Evolutionary conservation across 2,113 vertebrate species (phyloP).

Genomic region (Tyto alba): DNA sequence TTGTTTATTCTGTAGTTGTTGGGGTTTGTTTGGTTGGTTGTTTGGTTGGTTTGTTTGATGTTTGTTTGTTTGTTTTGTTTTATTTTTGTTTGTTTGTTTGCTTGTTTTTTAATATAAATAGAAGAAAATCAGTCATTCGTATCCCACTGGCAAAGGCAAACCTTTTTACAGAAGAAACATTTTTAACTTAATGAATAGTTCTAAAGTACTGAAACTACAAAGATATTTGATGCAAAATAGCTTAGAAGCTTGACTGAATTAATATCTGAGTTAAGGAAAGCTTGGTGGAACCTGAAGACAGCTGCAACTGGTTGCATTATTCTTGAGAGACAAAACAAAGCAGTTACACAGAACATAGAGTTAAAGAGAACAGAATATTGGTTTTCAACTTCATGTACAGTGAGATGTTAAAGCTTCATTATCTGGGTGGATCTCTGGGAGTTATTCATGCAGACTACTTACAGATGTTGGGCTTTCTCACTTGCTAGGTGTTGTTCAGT

Average conservation of each 20-base stretch:
- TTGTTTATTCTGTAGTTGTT: not conserved
- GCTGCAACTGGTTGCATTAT: not conserved
- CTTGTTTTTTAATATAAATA: not conserved
- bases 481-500: not conserved
- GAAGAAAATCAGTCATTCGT: not conserved
- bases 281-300: not conserved
- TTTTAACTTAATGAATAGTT: not conserved
- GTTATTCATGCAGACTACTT: not conserved
- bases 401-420: not conserved
- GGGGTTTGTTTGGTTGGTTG: rapidly evolving
- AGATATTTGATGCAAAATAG: not conserved
- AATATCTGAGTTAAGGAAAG: not conserved
- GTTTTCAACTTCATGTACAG: not conserved
- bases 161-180: not conserved
- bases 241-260: not conserved
- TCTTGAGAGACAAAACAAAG: not conserved
- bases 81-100: not conserved
- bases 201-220: not conserved
- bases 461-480: not conserved
- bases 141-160: not conserved
- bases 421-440: not conserved
- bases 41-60: not conserved
- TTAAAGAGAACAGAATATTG: not conserved
- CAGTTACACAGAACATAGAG: not conserved
- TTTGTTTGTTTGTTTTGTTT: too few species aligned